These are phyloP conservation scores for Xiphorhynchus erythropygius DNA, from an alignment of 2,797 vertebrate species.

Conservation along the genomic window DNA sequence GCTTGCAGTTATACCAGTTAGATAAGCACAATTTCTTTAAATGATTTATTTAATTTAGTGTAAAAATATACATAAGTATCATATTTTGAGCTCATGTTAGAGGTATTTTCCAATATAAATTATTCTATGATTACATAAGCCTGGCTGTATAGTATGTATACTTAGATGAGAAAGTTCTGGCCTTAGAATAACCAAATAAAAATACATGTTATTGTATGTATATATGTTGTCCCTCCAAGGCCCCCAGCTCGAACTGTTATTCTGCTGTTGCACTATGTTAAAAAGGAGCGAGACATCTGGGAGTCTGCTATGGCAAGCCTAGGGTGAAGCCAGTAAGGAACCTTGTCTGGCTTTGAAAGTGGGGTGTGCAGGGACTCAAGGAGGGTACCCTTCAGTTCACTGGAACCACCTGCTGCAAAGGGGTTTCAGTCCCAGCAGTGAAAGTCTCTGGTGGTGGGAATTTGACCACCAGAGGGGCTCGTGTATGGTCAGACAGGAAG, in stretches of 20 bases:
- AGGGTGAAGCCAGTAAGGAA: background rate
- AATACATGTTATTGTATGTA: background rate
- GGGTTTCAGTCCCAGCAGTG: background rate
- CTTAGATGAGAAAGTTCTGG: background rate
- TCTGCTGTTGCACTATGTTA: background rate
- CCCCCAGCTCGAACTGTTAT: background rate
- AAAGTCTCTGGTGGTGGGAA: background rate
- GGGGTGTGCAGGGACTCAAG: background rate
- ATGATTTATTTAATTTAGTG: background rate
- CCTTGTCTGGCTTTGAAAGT: background rate
- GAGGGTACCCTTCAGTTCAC: no score
- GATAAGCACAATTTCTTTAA: background rate
- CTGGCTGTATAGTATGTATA: background rate
- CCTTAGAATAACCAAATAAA: background rate
- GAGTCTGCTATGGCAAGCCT: background rate
- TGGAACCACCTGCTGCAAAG: background rate
- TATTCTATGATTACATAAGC: background rate
- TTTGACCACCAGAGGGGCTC: background rate
- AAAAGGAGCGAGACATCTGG: background rate
- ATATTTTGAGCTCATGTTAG: background rate
- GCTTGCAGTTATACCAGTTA: background rate
- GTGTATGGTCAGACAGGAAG: background rate
- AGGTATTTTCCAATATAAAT: background rate
- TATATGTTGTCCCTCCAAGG: background rate
- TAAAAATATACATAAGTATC: background rate